These are phyloP conservation scores for Siphonodentalium dalli DNA, from an alignment of 2,888 invertebrate genomes.

Conservation along the genomic window DNA sequence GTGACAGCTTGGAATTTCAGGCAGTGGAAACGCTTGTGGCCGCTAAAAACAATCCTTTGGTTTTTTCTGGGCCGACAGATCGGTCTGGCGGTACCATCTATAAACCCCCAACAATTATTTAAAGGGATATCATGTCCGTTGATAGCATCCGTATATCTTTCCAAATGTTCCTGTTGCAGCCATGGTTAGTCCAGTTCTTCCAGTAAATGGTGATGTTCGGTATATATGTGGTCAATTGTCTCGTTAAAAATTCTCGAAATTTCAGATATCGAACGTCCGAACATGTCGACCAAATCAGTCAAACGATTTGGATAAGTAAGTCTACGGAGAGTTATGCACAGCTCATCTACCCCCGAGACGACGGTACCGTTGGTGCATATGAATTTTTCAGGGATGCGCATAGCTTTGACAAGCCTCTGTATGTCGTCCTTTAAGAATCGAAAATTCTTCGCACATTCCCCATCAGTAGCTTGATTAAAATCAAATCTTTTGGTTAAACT, in stretches of 20 bases:
- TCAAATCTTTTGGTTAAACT: too few relatives aligned
- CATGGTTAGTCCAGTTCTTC: neutral
- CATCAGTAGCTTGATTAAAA: too few relatives aligned
- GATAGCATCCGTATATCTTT: conserved; percentile 4
- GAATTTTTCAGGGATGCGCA: neutral
- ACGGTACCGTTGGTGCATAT: conserved; percentile 2
- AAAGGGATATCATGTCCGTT: conserved; percentile 3
- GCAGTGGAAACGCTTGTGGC: conserved; percentile 13
- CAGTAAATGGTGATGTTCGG: neutral
- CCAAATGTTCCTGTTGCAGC: neutral
- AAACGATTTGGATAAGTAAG: conserved; percentile 13
- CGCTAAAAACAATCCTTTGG: conserved; percentile 14
- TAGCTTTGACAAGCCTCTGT: neutral
- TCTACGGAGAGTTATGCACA: neutral
- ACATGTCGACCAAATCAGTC: neutral
- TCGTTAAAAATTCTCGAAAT: neutral
- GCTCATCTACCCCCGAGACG: neutral
- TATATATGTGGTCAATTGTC: neutral
- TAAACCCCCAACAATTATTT: conserved; percentile 16
- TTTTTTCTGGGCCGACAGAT: conserved; percentile 14
- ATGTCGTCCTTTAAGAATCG: conserved; percentile 2
- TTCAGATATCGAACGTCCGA: conserved; percentile 4
- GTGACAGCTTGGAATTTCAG: conserved; percentile 23
- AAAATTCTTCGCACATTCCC: conserved; percentile 2
- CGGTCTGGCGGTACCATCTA: conserved; percentile 21